Percentiles rank a stretch among this genome's conserved stretches.
Evolutionary conservation across 2,113 vertebrate species (phyloP).

Genomic region (Coracopsis vasa): DNA sequence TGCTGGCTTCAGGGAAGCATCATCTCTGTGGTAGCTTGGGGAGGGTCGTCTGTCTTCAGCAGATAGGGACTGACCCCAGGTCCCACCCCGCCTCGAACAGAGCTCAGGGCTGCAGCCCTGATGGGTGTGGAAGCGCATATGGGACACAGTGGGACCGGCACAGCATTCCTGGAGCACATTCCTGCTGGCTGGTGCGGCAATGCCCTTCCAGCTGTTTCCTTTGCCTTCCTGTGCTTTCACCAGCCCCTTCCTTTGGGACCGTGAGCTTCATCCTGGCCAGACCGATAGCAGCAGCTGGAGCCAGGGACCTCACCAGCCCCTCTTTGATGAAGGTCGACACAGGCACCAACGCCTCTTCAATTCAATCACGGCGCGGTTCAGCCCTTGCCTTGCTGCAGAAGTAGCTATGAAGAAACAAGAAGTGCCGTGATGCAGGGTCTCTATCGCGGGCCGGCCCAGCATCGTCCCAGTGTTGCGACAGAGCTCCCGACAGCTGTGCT

Average conservation of each 20-base stretch:
- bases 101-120: neutral
- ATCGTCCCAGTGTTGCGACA: neutral
- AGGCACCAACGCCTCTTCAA: neutral
- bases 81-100: rapidly evolving
- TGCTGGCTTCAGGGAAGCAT: neutral
- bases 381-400: neutral
- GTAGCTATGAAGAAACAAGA: neutral
- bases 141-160: neutral
- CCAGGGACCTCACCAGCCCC: neutral
- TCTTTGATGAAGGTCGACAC: neutral
- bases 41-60: neutral
- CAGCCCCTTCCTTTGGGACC: slow-evolving; percentile 15
- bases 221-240: neutral
- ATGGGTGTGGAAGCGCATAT: rapidly evolving
- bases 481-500: slow-evolving; percentile 25
- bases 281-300: neutral
- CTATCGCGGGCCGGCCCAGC: rapidly evolving
- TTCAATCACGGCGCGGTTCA: neutral
- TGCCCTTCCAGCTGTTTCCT: slow-evolving; percentile 25
- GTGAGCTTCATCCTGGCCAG: neutral
- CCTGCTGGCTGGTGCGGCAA: rapidly evolving
- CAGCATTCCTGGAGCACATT: neutral
- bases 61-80: neutral
- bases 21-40: neutral
- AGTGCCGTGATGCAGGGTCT: neutral